Conservation (phyloP, 2,113 vertebrate species). For the rabbit (Oryctolagus cuniculus) region DNA sequence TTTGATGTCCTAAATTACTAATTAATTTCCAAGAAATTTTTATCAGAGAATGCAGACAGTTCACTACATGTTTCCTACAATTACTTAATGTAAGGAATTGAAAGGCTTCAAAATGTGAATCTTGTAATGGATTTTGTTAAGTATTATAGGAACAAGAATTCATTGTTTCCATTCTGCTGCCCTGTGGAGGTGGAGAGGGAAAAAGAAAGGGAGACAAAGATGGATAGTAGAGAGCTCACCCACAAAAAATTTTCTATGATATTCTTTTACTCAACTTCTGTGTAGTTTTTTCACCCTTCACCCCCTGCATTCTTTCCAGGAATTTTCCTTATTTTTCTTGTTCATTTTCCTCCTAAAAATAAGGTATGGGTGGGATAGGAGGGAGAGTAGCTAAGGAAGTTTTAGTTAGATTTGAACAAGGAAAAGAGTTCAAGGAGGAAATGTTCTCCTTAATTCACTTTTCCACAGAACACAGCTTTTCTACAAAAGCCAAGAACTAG, state of each 20-base stretch:
- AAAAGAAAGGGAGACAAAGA: too few relatives aligned
- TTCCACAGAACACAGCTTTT: not conserved
- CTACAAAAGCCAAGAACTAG: not conserved
- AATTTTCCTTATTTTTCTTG: not conserved
- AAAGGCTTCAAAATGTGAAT: not conserved
- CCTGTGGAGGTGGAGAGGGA: accelerated
- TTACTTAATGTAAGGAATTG: not conserved
- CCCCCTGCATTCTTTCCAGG: not conserved
- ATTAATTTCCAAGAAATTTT: not conserved
- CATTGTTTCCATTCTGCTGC: not conserved
- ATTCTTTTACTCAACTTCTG: not conserved
- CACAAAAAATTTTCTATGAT: not conserved
- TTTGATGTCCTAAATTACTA: not conserved
- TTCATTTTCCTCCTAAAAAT: not conserved
- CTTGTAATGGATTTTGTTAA: not conserved
- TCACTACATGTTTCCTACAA: not conserved
- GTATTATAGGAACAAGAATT: not conserved
- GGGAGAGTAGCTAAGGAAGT: not conserved
- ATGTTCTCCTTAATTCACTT: not conserved
- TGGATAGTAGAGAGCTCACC: too few relatives aligned
- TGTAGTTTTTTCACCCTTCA: not conserved
- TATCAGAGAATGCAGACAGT: not conserved
- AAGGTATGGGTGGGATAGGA: not conserved
- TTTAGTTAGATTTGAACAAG: not conserved
- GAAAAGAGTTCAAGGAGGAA: not conserved